Percentiles rank a stretch among this genome's conserved stretches.
Conservation (phyloP, 2,797 vertebrate species). For the Alfaro cultratus region DNA sequence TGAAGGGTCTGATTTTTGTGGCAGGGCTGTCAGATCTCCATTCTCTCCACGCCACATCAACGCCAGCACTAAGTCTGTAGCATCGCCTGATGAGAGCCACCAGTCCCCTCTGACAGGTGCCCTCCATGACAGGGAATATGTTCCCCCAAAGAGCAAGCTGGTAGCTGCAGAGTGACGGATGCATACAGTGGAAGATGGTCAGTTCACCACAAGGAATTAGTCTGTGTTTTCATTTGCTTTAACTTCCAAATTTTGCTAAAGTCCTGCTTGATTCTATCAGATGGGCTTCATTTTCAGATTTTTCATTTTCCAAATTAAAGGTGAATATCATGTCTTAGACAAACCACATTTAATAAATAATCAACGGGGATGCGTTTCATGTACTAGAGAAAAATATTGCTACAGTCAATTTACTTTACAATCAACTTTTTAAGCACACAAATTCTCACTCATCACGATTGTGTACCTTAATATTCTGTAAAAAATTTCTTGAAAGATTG, state of each 20-base stretch:
- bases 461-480: not conserved
- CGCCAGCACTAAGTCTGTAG: slow-evolving; percentile 89
- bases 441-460: not conserved
- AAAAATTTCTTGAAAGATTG: not conserved
- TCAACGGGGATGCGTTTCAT: not conserved
- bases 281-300: not conserved
- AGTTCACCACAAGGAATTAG: slow-evolving; percentile 10
- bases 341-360: not conserved
- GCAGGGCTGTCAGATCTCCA: slow-evolving; percentile 95
- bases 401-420: not conserved
- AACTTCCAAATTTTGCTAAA: not conserved
- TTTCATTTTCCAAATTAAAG: not conserved
- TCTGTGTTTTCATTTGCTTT: not conserved
- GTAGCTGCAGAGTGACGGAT: slow-evolving; percentile 84
- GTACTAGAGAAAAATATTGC: not conserved
- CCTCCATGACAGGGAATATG: slow-evolving; percentile 94
- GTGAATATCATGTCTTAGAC: not conserved
- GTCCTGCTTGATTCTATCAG: not conserved
- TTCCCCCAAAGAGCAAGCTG: slow-evolving; percentile 93
- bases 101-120: slow-evolving; percentile 75
- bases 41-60: slow-evolving; percentile 82
- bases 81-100: slow-evolving; percentile 88
- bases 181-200: slow-evolving; percentile 48
- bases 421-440: not conserved
- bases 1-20: slow-evolving; percentile 93